Evolutionary conservation across 2,113 vertebrate species (phyloP), one percentile per base, ranked within the genome.

Genomic region (Puffinus mauretanicus): DNA sequence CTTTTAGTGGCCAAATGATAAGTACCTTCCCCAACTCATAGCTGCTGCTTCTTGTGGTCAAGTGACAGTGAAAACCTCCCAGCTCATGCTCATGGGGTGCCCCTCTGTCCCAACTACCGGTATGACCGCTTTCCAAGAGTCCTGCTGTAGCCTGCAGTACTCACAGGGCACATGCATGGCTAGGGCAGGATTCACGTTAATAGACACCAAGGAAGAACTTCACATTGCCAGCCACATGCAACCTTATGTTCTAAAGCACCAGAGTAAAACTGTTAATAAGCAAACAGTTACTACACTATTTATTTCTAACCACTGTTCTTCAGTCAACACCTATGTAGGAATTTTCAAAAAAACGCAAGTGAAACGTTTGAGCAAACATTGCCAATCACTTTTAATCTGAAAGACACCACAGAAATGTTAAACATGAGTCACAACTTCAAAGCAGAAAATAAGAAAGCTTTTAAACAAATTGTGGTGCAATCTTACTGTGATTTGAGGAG

Each of bases 91-190:
- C 24, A 5, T 1, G 54, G 29, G 21, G 29, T 73, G 40, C 8
- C 17, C 61, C 44, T 60, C 40, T 32, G 36, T 27, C 58, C 57
- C 29, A 3, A 3, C 6, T 13, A 25, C 9, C 20, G 24, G 30
- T 1, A 9, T 5, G 17, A 15, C 46, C 44, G 3, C 36, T 44
- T 16, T 36, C 30, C 65, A 26, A 32, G n/a, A 42, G n/a, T 3
- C 5, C 20, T 15, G 34, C 13, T 7, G 7, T 3, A 65, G 66
- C 54, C 46, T 24, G 46, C 10, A 5, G 75, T 3, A 4, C 8
- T 30, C 24, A 2, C 0, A 22, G 38, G 58, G 49, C 38, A 36
- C 44, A 19, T 0, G 2, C 40, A 7, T 1, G 4, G 20, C 84
- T 4, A 34, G 10, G 34, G 78, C 70, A 73, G 64, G 65, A 36